Base-by-base conservation (phyloP, 2,113 vertebrate species). In the Pelobates fuscus region DNA sequence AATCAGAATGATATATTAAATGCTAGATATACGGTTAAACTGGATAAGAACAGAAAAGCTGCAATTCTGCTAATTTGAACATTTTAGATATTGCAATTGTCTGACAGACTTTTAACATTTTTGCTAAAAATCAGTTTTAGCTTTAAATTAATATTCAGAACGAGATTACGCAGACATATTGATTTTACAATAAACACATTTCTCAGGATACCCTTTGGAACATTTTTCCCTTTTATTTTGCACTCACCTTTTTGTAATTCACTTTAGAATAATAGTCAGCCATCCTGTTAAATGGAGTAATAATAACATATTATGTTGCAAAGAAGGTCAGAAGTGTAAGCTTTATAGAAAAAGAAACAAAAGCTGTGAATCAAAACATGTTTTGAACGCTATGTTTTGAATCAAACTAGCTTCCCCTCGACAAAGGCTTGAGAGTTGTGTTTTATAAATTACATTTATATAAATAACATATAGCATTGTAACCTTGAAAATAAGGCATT, bases 141-240 rank as follows among this genome's bases (percentile, higher is more conserved):
- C 5, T 60, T 60, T 25, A 60, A 2, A 17, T 62, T 62, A 32
- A 44, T 24, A 66, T 66, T 25, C 23, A 44, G 3, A 10, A 4
- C 23, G 63, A 46, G 32, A 66, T 25, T 8, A 44, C 44, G 24
- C 21, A 44, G 21, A 12, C n/a, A 30, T 27, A 62, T 62, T 8
- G 63, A 26, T 66, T 66, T 66, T 44, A 44, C 21, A 66, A 43
- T 46, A 15, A 44, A 66, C 18, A 44, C 37, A 66, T 15, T 25
- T 44, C 63, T 66, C 10, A 1, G 60, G 32, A 37, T 37, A 6
- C 10, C 5, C 32, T 27, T 62, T 8, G 7, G 20, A 66, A 21
- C 63, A 44, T 44, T 44, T n/a, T 17, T 44, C 43, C 17, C 1
- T 23, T 21, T 66, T n/a, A 44, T 5, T 44, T 66, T 25, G 43